Evolutionary conservation across 2,888 invertebrate species (phyloP), one percentile per base, ranked within the genome.

Genomic region (Agelastica alni): DNA sequence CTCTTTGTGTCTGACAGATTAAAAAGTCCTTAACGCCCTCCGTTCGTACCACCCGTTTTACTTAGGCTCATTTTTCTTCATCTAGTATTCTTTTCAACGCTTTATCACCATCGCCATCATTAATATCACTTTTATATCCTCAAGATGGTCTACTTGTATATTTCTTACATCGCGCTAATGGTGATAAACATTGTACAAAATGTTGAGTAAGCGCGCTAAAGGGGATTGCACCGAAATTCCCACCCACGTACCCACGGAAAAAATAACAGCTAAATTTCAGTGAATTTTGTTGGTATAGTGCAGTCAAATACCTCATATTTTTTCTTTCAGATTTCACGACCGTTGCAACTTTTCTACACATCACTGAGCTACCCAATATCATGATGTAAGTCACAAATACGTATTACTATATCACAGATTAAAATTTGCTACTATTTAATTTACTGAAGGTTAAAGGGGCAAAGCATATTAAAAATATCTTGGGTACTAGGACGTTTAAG

Each of bases 101-200:
- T 73, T 72, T 73, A 75, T 74, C 74, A 73, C 71, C 71, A 66
- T 66, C 62, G 70, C 70, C 66, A 75, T 76, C 77, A 76, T 77
- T 77, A 77, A 77, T 77, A 76, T 77, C 76, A 77, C 77, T 77
- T 77, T 76, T 76, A 75, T 75, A 75, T 75, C 73, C 75, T 75
- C 75, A 67, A 75, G 74, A 74, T 75, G 71, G 73, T 69, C 71
- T 72, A 67, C 72, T 74, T 76, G 73, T 75, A 73, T 73, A 73
- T 74, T 74, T 73, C 72, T 70, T 74, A 71, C 73, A 73, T 72
- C 70, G 69, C 66, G 65, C 72, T 77, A 77, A 77, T 77, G 75
- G 76, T 76, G 76, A 77, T 76, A 77, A 76, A 77, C 77, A 77
- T 76, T 73, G 74, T 75, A 71, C 72, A 75, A 71, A 71, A 72